Evolutionary conservation across 2,113 vertebrate genomes (phyloP).

Genomic region (Vireo altiloquus): DNA sequence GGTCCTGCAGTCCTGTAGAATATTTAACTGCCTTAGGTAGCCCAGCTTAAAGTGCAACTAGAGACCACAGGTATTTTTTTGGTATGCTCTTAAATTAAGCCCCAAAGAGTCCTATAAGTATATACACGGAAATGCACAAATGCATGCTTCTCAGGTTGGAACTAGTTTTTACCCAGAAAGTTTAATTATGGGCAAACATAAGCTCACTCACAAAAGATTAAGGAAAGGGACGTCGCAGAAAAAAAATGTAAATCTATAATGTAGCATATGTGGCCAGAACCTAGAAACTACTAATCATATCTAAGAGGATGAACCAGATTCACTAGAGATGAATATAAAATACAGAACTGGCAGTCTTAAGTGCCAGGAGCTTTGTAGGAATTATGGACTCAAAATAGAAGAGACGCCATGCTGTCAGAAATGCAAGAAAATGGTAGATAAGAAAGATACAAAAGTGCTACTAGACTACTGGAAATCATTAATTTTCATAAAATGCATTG

Average conservation of each 20-base stretch:
- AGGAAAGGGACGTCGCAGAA: neutral
- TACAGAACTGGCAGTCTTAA: neutral
- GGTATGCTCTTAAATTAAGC: neutral
- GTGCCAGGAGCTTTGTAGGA: neutral
- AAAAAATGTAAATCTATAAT: neutral
- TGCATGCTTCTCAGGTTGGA: neutral
- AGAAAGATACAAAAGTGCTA: neutral
- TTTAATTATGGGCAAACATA: neutral
- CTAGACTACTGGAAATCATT: neutral
- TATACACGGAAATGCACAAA: neutral
- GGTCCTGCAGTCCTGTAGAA: rapidly evolving
- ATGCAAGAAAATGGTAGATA: neutral
- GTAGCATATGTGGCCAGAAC: neutral
- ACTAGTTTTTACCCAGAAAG: neutral
- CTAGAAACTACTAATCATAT: neutral
- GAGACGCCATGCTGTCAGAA: neutral
- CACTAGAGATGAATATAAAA: neutral
- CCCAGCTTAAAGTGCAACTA: neutral
- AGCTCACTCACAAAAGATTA: neutral
- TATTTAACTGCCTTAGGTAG: neutral
- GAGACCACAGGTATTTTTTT: neutral
- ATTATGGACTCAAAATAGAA: neutral
- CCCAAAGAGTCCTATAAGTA: neutral
- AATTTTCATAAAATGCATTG: neutral
- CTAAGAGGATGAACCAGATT: neutral